phyloP scores from a whole-genome alignment of 2,888 invertebrate species.

The Hirudinaria manillensis region DNA sequence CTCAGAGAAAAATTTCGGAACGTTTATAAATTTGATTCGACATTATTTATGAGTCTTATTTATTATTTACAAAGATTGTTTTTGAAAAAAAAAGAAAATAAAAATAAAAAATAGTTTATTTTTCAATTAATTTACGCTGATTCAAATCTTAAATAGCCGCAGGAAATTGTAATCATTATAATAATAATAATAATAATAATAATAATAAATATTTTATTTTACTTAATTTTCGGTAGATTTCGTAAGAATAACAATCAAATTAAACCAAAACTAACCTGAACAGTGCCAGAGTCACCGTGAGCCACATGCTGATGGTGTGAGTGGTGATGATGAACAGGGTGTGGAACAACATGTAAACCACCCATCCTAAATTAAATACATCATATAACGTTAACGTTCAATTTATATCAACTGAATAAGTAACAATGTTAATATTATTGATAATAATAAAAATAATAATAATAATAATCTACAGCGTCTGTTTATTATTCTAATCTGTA shows the following conservation, averaged over 20 bases:
- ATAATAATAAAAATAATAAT: not conserved
- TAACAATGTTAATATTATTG: not conserved
- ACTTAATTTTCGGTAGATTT: too few relatives aligned
- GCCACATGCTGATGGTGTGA: slow-evolving; percentile 85
- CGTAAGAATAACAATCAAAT: too few relatives aligned
- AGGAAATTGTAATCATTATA: not conserved
- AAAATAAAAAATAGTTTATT: too few relatives aligned
- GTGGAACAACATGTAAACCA: slow-evolving; percentile 47
- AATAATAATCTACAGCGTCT: too few relatives aligned
- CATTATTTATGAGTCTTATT: too few relatives aligned
- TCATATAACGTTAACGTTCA: not conserved
- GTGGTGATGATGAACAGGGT: slow-evolving; percentile 51
- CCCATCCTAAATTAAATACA: slow-evolving; percentile 43
- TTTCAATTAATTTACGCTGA: too few relatives aligned
- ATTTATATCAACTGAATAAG: not conserved
- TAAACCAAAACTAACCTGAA: slow-evolving; percentile 59
- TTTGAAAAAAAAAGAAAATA: not conserved
- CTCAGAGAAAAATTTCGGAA: too few relatives aligned
- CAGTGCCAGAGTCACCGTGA: slow-evolving; percentile 84
- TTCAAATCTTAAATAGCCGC: too few relatives aligned
- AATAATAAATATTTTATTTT: too few relatives aligned
- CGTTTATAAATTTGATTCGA: too few relatives aligned
- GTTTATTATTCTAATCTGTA: too few relatives aligned
- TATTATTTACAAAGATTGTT: not conserved
- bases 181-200: too few relatives aligned